A percentile compares a stretch with the other conserved stretches of the same genome.
These are phyloP conservation scores for Nothobranchius kuhntae DNA, from an alignment of 2,113 vertebrate species.

Conservation along the genomic window DNA sequence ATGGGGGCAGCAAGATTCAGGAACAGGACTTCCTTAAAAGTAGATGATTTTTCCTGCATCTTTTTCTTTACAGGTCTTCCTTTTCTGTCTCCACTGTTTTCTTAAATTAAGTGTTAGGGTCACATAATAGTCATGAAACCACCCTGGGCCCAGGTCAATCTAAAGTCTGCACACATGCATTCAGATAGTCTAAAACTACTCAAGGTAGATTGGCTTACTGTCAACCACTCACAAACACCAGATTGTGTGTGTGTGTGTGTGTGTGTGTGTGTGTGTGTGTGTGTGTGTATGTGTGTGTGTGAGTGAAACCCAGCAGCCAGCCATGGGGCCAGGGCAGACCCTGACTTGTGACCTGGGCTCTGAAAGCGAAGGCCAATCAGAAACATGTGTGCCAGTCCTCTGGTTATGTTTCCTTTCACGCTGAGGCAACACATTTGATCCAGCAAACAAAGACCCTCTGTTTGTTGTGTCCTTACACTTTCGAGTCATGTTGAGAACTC, in stretches of 20 bases:
- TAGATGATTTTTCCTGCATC: conserved; percentile 2
- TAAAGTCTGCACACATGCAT: conserved; percentile 37
- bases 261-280: background rate
- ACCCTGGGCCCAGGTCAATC: conserved; percentile 48
- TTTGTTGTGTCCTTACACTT: conserved; percentile 20
- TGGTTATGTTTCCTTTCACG: conserved; percentile 17
- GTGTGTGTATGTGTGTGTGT: background rate
- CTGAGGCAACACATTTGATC: conserved; percentile 33
- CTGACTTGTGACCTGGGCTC: conserved; percentile 40
- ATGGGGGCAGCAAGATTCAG: conserved; percentile 16
- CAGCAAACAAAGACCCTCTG: conserved; percentile 43
- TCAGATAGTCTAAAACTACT: conserved; percentile 43
- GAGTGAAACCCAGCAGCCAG: conserved; percentile 1
- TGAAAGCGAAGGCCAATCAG: conserved; percentile 57
- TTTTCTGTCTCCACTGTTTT: conserved; percentile 4
- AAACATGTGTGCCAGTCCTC: conserved; percentile 55
- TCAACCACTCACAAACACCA: conserved; percentile 20
- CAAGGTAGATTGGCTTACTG: conserved; percentile 15
- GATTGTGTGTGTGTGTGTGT: conserved; percentile 40
- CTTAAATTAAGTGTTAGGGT: conserved; percentile 50
- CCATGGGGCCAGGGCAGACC: conserved; percentile 46
- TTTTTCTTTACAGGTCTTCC: conserved; percentile 8
- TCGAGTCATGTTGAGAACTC: background rate
- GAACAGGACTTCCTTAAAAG: conserved; percentile 41
- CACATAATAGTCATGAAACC: background rate